Base-by-base conservation (phyloP, 2,797 vertebrate species). In the Ispidina lecontei region DNA sequence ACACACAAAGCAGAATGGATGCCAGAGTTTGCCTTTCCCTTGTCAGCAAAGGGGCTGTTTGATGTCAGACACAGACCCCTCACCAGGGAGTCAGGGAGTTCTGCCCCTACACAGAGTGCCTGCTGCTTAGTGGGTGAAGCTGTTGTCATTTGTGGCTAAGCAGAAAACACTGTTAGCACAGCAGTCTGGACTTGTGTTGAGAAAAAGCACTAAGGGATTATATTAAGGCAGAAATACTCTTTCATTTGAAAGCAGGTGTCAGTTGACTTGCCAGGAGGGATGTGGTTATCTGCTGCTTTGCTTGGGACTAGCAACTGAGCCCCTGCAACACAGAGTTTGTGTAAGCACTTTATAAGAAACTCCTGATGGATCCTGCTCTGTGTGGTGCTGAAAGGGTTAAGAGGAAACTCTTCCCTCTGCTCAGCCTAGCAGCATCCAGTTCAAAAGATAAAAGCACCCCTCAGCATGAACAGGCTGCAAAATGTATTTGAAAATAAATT, bases 401-500 rank as follows among this genome's bases (percentile, higher is more conserved):
- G 49, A 86, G 49, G 73, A 73, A 91, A 58, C 31, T 67, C 89
- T 80, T 83, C 7, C 29, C 82, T 91, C 79, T 86, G 46, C 54
- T 84, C 51, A 78, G 46, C 63, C 74, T 84, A 46, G 68, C 69
- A 94, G 69, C 54, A 93, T 58, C 69, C 49, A 89, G 59, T 84
- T 83, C 54, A 87, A 82, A 93, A 93, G 76, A 94, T 78, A 41
- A 70, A 96, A 96, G 86, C 39, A 84, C 7, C 11, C 63, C 78
- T 92, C 89, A 93, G 41, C 4, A 21, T 73, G 72, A 96, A 49
- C 77, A 81, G 90, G 39, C 68, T 88, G 77, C 23, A 4, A 46
- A 78, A 76, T 65, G 15, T 90, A 76, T 95, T 96, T 94, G 83
- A 90, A 90, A 96, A 94, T 39, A 91, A 88, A 89, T 81, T 87